These are phyloP conservation scores for Nephrotoma appendiculata DNA, from an alignment of 2,888 invertebrate genomes.

Conservation along the genomic window DNA sequence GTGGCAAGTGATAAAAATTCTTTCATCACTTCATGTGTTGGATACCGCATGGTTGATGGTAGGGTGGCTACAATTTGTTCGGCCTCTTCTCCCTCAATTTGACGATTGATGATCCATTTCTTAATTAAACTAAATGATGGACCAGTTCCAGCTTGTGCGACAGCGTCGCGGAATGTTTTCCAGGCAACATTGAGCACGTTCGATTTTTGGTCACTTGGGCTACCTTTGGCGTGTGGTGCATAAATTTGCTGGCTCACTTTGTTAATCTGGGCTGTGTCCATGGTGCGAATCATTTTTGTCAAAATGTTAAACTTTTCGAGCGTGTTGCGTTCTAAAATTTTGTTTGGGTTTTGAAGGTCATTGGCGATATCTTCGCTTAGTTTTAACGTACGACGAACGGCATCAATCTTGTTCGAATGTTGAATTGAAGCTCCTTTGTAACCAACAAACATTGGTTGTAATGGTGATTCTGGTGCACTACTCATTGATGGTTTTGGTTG, in stretches of 20 bases:
- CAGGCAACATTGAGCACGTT: conserved; percentile 36
- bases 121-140: conserved; percentile 50
- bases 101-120: conserved; percentile 40
- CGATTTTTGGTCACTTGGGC: conserved; percentile 22
- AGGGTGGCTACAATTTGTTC: conserved; percentile 41
- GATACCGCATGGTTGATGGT: conserved; percentile 39
- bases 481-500: conserved; percentile 26
- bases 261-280: conserved; percentile 44
- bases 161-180: conserved; percentile 49
- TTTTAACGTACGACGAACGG: conserved; percentile 22
- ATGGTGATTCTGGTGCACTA: conserved; percentile 32
- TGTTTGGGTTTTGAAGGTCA: conserved; percentile 41
- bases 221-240: conserved; percentile 19
- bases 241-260: conserved; percentile 39
- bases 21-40: conserved; percentile 33
- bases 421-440: conserved; percentile 33
- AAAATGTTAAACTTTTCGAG: conserved; percentile 49
- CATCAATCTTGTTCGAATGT: conserved; percentile 18
- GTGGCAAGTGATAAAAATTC: conserved; percentile 39
- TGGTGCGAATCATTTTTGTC: conserved; percentile 39
- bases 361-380: conserved; percentile 41
- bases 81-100: conserved; percentile 42
- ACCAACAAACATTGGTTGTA: conserved; percentile 35
- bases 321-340: conserved; percentile 40
- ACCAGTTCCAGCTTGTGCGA: conserved; percentile 49